These are phyloP conservation scores for Sebastes dallii DNA, from an alignment of 2,797 vertebrate genomes.

Conservation along the genomic window DNA sequence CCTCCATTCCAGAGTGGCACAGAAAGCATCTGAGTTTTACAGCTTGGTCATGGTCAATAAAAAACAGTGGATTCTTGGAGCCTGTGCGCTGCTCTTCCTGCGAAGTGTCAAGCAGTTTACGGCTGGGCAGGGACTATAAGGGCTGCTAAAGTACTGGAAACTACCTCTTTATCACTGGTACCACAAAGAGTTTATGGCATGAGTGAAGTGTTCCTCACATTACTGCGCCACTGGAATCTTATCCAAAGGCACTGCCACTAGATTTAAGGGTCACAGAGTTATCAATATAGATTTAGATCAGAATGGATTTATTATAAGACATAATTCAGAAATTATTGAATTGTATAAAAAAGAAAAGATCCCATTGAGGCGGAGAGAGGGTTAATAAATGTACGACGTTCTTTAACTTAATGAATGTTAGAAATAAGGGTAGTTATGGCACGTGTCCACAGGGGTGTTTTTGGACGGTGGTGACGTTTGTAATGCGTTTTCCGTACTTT, in stretches of 20 bases:
- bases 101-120: constrained; percentile 79
- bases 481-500: background rate
- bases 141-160: constrained; percentile 77
- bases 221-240: constrained; percentile 8
- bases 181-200: constrained; percentile 72
- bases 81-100: constrained; percentile 55
- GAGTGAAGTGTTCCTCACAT: constrained; percentile 54
- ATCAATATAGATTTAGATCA: background rate
- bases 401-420: background rate
- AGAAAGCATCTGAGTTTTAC: constrained; percentile 76
- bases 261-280: background rate
- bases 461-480: too few species aligned
- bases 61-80: constrained; percentile 77
- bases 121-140: constrained; percentile 68
- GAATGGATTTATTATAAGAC: background rate
- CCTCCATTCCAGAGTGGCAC: constrained; percentile 71
- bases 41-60: constrained; percentile 76
- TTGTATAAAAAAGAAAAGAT: background rate
- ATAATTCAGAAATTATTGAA: background rate
- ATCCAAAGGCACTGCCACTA: constrained; percentile 2
- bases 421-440: background rate
- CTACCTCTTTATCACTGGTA: constrained; percentile 78
- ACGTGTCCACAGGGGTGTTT: too few species aligned
- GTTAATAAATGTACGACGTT: background rate
- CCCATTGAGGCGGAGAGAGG: too few species aligned